Conservation (phyloP, 1,140 invertebrate genomes). For the Neelides sp. region DNA sequence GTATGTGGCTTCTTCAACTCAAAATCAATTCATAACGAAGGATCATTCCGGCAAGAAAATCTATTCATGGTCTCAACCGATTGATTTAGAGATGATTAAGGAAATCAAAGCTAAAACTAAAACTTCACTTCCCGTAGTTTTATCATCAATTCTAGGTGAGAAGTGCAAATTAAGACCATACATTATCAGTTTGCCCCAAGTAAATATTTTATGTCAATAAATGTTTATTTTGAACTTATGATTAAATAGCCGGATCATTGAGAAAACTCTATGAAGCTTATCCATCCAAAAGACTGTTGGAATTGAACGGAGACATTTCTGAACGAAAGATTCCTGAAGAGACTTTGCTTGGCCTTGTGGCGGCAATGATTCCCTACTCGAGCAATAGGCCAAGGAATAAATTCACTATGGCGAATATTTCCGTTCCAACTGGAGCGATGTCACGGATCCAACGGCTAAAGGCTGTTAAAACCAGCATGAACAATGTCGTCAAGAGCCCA, state of each 20-base stretch:
- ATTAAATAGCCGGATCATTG: slow-evolving; percentile 13
- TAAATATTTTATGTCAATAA: no score
- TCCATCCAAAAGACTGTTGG: not conserved
- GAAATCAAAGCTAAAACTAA: slow-evolving; percentile 19
- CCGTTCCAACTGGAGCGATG: not conserved
- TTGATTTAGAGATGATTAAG: slow-evolving; percentile 14
- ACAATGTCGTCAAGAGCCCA: not conserved
- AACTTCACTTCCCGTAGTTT: slow-evolving; percentile 13
- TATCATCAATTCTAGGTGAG: slow-evolving; percentile 15
- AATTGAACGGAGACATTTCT: no score
- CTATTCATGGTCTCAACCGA: slow-evolving; percentile 17
- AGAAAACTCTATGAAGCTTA: slow-evolving; percentile 14
- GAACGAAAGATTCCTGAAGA: not conserved
- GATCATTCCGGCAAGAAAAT: slow-evolving; percentile 14
- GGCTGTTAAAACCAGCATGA: not conserved
- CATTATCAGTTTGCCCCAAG: no score
- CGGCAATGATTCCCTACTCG: slow-evolving; percentile 1
- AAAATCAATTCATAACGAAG: slow-evolving; percentile 17
- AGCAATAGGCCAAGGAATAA: not conserved
- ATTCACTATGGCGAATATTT: slow-evolving; percentile 4
- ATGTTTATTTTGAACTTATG: no score
- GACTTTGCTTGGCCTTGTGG: not conserved
- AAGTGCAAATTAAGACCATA: no score
- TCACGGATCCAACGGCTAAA: not conserved
- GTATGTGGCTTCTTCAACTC: slow-evolving; percentile 9